Evolutionary conservation across 2,113 vertebrate species (phyloP).

Genomic region (Capra hircus): DNA sequence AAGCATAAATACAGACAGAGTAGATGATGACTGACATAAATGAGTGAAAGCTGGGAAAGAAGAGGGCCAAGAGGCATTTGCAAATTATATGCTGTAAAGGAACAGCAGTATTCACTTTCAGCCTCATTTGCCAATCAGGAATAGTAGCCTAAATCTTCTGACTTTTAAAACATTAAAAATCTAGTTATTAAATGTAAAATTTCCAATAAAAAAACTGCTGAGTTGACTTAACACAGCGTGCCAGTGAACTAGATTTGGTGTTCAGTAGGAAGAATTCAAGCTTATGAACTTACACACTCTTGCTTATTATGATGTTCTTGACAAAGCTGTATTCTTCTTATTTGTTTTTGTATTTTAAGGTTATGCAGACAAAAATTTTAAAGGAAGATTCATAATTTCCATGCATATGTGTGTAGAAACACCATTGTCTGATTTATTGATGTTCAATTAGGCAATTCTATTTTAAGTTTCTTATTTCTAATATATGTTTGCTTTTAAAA

Average conservation of each 20-base stretch:
- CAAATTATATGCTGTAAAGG: background rate
- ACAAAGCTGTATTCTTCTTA: background rate
- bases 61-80: background rate
- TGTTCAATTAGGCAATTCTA: background rate
- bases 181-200: background rate
- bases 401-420: background rate
- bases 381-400: background rate
- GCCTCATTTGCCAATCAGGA: background rate
- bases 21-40: background rate
- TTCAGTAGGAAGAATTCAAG: background rate
- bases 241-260: background rate
- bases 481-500: constrained; percentile 16
- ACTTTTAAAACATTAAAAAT: background rate
- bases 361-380: background rate
- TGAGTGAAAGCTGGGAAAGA: background rate
- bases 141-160: background rate
- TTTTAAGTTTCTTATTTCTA: constrained; percentile 46
- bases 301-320: background rate
- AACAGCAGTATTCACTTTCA: background rate
- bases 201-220: background rate
- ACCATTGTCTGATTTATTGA: background rate
- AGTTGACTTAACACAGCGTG: background rate
- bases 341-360: background rate
- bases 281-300: background rate
- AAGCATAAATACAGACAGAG: background rate